Evolutionary conservation across 2,797 vertebrate genomes (phyloP), one percentile per base, ranked within the genome.

Genomic region (Amblyraja radiata): DNA sequence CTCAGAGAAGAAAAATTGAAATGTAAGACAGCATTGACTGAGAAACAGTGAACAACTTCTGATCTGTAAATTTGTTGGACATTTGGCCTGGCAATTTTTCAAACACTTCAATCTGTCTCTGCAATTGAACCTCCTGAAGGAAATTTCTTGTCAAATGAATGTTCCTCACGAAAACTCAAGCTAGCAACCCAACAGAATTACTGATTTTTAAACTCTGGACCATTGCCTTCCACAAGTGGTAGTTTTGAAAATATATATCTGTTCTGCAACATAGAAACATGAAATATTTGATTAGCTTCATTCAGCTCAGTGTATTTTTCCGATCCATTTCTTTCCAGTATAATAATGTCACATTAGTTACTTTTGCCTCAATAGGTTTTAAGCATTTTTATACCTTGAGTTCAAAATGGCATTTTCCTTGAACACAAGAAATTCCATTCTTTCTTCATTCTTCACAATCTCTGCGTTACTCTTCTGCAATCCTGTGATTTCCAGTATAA

Each of bases 401-500:
- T 93, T 93, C 63, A 65, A 61, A 93, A 77, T 93, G 93, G 16
- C 4, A 39, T 93, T 36, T 14, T 65, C 9, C 11, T 21, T 93
- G 21, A 36, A 16, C 63, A 28, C 79, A 32, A 77, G 21, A 58
- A 61, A 36, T 86, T 28, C 6, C 11, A 58, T 54, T 16, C 21
- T 65, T 68, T 25, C 84, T 6, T 28, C 11, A 28, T 39, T 84
- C 78, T 86, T 61, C 6, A 1, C 7, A 10, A 28, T 80, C 10
- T 94, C 94, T 0, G 58, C 36, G 36, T 90, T 94, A 65, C 32
- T 93, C 94, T 73, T 94, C 94, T 0, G 25, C 80, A 93, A 94
- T 94, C 77, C 93, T 93, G 94, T 91, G 90, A 93, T 93, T 93
- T 11, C 93, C 93, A 76, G 93, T 46, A 2, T 76, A 93, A 84